Conservation (phyloP, 2,113 vertebrate genomes). For the Lamprologus callipterus region DNA sequence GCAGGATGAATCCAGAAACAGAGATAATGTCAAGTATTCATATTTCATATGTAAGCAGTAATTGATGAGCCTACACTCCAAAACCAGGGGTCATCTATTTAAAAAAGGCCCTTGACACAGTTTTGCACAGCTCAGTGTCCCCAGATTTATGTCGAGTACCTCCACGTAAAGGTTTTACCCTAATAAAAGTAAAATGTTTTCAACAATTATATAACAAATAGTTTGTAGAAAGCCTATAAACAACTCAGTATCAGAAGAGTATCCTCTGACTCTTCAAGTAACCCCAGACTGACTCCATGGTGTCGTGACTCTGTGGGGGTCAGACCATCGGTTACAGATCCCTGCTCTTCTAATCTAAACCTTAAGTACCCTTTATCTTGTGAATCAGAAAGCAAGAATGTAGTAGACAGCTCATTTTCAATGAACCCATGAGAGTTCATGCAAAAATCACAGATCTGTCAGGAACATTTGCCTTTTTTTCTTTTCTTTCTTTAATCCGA, state of each 20-base stretch:
- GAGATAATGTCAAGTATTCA: not conserved
- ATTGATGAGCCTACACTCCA: not conserved
- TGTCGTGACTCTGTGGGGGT: not conserved
- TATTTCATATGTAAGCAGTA: not conserved
- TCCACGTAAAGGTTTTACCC: not conserved
- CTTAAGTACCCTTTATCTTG: not conserved
- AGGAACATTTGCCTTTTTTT: not conserved
- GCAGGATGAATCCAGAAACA: not conserved
- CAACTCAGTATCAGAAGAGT: not conserved
- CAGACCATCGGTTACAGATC: not conserved
- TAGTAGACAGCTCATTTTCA: not conserved
- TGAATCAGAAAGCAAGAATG: not conserved
- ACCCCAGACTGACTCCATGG: not conserved
- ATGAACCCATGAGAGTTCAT: not conserved
- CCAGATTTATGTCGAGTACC: not conserved
- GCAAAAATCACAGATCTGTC: not conserved
- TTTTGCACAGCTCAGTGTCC: not conserved
- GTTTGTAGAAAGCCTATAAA: not conserved
- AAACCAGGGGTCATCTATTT: not conserved
- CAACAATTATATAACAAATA: not conserved
- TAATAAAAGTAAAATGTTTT: not conserved
- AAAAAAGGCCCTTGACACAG: not conserved
- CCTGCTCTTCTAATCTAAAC: not conserved
- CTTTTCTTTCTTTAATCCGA: not conserved
- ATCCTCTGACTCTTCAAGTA: not conserved